Conservation (phyloP, 1,140 invertebrate species). For the Lethocerus indicus region DNA sequence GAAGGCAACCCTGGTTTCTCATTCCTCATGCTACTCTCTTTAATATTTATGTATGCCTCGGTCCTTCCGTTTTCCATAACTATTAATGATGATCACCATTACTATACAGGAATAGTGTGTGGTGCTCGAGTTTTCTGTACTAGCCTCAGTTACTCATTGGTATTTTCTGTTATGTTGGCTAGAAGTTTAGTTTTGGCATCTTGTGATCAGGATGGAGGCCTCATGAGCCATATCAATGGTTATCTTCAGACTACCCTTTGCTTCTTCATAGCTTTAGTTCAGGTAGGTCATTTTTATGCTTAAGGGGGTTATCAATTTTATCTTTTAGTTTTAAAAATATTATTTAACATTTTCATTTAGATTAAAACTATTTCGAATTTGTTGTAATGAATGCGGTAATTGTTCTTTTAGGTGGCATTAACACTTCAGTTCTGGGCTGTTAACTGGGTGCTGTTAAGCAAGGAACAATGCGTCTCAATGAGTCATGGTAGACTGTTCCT, state of each 20-base stretch:
- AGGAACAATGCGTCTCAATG: conserved; percentile 18
- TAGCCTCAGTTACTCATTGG: conserved; percentile 30
- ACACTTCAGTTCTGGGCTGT: conserved; percentile 22
- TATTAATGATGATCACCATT: conserved; percentile 10
- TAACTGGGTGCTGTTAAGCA: conserved; percentile 22
- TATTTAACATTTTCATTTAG: no score
- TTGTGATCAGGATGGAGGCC: conserved; percentile 31
- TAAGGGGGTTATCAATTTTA: no score
- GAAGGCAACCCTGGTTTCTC: conserved; percentile 35
- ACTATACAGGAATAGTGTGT: conserved; percentile 19
- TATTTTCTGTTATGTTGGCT: conserved; percentile 36
- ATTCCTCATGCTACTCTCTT: conserved; percentile 29
- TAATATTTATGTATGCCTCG: conserved; percentile 30
- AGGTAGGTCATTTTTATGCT: no score
- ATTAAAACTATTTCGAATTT: no score
- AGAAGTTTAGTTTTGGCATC: conserved; percentile 36
- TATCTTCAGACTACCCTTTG: conserved; percentile 34
- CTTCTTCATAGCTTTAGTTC: conserved; percentile 36
- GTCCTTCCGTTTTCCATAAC: conserved; percentile 28
- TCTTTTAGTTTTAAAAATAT: no score
- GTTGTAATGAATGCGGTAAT: no score
- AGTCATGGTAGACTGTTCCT: conserved; percentile 15
- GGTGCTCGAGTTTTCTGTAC: conserved; percentile 33
- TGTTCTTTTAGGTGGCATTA: no score
- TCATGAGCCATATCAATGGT: conserved; percentile 41